These are phyloP conservation scores for Ceratotherium simum DNA, from an alignment of 2,113 vertebrate genomes.

Conservation along the genomic window DNA sequence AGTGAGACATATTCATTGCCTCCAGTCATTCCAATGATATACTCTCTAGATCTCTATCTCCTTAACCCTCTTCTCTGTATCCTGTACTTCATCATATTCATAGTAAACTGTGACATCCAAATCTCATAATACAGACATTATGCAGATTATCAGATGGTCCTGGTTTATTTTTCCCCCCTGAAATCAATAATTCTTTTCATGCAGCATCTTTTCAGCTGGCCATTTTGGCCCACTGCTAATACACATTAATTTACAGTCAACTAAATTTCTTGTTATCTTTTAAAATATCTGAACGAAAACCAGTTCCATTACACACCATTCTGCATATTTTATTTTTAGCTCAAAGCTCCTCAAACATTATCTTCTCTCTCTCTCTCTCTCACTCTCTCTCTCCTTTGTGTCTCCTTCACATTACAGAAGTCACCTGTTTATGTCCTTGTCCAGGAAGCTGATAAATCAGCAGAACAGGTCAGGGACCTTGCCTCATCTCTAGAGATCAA, in stretches of 20 bases:
- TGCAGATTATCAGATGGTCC: neutral
- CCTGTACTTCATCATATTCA: neutral
- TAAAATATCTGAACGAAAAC: neutral
- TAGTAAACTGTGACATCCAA: neutral
- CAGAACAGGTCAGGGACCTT: neutral
- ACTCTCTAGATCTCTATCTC: neutral
- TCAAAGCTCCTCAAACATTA: neutral
- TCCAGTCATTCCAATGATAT: neutral
- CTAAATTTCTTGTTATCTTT: neutral
- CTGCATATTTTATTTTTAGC: neutral
- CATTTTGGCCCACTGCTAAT: neutral
- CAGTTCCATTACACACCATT: neutral
- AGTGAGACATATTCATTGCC: neutral
- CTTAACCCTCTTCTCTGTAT: neutral
- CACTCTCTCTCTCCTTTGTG: neutral
- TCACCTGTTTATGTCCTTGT: neutral
- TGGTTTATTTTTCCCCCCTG: neutral
- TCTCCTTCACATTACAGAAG: neutral
- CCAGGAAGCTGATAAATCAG: neutral
- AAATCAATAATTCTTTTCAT: neutral
- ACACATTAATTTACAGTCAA: neutral
- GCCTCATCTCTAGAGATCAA: neutral
- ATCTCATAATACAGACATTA: neutral
- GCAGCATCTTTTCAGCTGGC: neutral
- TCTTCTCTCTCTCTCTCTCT: neutral